These are phyloP conservation scores for Cynodonichthys magdalenae DNA, from an alignment of 2,797 vertebrate species.

Conservation along the genomic window DNA sequence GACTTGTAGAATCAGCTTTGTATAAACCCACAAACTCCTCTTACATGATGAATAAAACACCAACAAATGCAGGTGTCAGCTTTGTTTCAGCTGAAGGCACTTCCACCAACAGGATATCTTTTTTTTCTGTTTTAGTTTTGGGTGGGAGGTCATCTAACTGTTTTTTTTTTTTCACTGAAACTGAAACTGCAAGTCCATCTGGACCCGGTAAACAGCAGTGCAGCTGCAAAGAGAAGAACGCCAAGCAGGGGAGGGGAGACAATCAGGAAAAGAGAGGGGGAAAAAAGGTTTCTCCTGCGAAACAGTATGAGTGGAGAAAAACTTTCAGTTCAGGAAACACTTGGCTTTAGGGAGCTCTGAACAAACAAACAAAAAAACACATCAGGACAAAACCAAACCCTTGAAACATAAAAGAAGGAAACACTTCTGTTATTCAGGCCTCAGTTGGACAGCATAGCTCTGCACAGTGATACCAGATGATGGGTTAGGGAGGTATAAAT, in stretches of 20 bases:
- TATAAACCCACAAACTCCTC: neutral
- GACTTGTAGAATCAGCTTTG: neutral
- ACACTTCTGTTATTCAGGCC: conserved; percentile 14
- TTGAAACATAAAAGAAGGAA: neutral
- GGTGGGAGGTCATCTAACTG: conserved; percentile 49
- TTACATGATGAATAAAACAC: conserved; percentile 21
- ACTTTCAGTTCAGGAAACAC: neutral
- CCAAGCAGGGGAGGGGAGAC: conserved; percentile 2
- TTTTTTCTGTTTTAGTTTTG: conserved; percentile 27
- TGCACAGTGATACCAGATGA: conserved; percentile 10
- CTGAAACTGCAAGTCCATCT: conserved; percentile 43
- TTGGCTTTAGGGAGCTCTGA: neutral
- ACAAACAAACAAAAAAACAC: neutral
- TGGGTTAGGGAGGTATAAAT: conserved; percentile 13
- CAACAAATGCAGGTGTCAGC: conserved; percentile 40
- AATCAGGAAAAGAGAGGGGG: neutral
- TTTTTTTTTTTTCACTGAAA: conserved; percentile 78
- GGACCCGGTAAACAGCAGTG: conserved; percentile 22
- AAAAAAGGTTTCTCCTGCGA: conserved; percentile 1
- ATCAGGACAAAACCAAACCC: neutral
- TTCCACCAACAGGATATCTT: conserved; percentile 64
- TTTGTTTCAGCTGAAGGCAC: conserved; percentile 58
- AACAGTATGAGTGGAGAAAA: neutral
- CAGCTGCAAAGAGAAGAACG: conserved; percentile 44
- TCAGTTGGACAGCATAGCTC: conserved; percentile 13